Evolutionary conservation across 2,888 invertebrate genomes (phyloP).

Genomic region (Ophion costatus): DNA sequence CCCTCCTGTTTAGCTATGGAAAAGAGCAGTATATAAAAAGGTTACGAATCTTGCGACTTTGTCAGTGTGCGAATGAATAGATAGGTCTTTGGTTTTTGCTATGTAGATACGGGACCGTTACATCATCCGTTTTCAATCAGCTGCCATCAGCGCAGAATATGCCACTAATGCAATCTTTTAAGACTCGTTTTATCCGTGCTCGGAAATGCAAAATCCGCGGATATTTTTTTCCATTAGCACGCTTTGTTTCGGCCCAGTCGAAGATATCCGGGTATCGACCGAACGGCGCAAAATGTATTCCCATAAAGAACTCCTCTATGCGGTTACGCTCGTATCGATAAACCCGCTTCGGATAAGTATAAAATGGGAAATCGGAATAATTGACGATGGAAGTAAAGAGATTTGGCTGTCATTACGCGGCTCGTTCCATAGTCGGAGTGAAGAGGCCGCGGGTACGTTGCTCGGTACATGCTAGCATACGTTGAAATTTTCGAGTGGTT

Average conservation of each 20-base stretch:
- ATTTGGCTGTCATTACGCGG: slow-evolving; percentile 8
- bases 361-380: slow-evolving; percentile 50
- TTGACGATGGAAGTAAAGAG: slow-evolving; percentile 51
- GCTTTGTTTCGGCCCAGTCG: not conserved
- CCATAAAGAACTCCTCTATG: not conserved
- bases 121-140: no score
- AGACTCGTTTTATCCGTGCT: no score
- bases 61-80: no score
- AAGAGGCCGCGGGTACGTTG: not conserved
- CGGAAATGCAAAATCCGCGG: not conserved
- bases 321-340: slow-evolving; percentile 20
- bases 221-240: slow-evolving; percentile 17
- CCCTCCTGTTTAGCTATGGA: no score
- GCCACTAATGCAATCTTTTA: no score
- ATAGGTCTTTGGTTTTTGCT: no score
- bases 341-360: slow-evolving; percentile 36
- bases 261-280: not conserved
- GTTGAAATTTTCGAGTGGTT: slow-evolving; percentile 54
- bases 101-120: not conserved
- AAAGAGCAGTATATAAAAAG: no score
- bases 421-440: not conserved
- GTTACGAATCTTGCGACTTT: no score
- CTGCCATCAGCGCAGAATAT: no score
- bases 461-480: slow-evolving; percentile 3
- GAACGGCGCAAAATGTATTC: not conserved